Evolutionary conservation across 2,888 invertebrate species (phyloP).

Genomic region (Sarcophaga carnaria): DNA sequence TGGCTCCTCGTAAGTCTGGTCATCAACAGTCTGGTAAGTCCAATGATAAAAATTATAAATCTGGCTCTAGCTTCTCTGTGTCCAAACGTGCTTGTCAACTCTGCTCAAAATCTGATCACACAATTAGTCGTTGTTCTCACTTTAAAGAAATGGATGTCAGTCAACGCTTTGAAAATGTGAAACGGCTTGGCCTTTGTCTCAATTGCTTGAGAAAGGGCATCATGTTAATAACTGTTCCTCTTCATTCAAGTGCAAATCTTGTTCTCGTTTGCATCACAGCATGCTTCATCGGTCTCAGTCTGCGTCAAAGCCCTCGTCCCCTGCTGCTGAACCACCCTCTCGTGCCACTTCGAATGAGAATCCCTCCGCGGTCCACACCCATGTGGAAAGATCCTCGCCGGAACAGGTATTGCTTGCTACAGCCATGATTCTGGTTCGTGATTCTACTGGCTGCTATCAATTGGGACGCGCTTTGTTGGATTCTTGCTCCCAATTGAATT

Average conservation of each 20-base stretch:
- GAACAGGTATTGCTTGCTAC: constrained; percentile 64
- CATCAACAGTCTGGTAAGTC: background rate
- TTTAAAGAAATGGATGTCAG: background rate
- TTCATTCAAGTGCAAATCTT: constrained; percentile 41
- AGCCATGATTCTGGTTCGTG: constrained; percentile 59
- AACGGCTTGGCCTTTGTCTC: constrained; percentile 14
- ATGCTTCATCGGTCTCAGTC: constrained; percentile 31
- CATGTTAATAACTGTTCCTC: constrained; percentile 40
- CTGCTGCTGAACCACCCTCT: constrained; percentile 16
- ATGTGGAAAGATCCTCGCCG: constrained; percentile 40
- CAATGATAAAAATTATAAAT: background rate
- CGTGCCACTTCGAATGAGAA: constrained; percentile 1
- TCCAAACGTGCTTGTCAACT: background rate
- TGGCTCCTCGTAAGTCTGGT: background rate
- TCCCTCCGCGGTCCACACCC: constrained; percentile 42
- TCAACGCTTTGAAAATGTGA: background rate
- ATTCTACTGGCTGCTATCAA: constrained; percentile 41
- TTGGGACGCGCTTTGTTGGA: constrained; percentile 61
- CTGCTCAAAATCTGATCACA: background rate
- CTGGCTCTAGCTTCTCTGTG: background rate
- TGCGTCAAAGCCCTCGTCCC: background rate
- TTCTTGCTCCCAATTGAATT: constrained; percentile 59
- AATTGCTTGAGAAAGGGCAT: constrained; percentile 46
- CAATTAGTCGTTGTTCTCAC: background rate
- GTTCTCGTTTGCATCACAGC: constrained; percentile 16